Evolutionary conservation across 2,888 invertebrate genomes (phyloP), one percentile per base, ranked within the genome.

Genomic region (Sinodicranocentrus sp.): DNA sequence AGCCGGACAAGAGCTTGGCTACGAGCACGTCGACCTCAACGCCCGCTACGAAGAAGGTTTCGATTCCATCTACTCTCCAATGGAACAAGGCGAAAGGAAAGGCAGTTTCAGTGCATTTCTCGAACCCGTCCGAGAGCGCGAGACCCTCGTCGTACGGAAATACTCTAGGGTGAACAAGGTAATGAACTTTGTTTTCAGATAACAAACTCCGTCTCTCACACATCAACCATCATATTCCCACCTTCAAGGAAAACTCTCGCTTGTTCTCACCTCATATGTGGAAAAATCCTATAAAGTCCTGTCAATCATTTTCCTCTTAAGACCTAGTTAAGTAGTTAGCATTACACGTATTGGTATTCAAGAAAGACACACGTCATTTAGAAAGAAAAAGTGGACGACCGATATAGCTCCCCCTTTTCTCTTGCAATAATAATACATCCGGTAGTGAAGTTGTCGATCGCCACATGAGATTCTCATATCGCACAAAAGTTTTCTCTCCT

Each of bases 21-120:
- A 86, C 71, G 85, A 86, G 67, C 85, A 86, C 33, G 86, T 86
- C 13, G 86, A 86, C 39, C 59, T 86, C 2, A 86, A 86, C 52
- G 86, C 86, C 39, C 52, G 86, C n/a, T 86, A 82, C 52, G 86
- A 86, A 44, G 84, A 86, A 72, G 86, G 86, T 57, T 86, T 86
- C 63, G 86, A 86, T 48, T 80, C 77, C 17, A 80, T 85, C 33
- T 85, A 77, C 85, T 80, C 70, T 57, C 84, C 86, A 28, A 72
- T 85, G 63, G 85, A 85, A 73, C 71, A 80, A 48, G 86, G 86
- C 10, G 84, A 86, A 48, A 44, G 86, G 25, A 65, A 75, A 10
- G 44, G 72, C 2, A 68, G 82, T 15, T 86, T 82, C 54, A 59
- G 71, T 39, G 84, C 84, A 25, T 86, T 86, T 63, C 65, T 86